Base-by-base conservation (phyloP, 2,888 invertebrate species). In the Pandemis corylana region DNA sequence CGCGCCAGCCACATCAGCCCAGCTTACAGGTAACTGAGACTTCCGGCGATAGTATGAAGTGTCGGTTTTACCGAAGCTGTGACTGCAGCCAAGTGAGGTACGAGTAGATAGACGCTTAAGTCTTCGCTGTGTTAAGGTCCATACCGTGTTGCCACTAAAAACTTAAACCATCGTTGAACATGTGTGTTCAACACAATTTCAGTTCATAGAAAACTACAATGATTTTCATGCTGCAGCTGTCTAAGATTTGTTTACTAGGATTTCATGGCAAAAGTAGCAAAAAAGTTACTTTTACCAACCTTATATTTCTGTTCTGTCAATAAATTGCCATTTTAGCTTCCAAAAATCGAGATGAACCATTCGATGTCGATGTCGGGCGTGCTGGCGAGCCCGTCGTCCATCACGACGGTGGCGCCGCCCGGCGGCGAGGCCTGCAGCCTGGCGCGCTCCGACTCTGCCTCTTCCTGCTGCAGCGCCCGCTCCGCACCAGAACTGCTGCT, bases 401-500 rank as follows among this genome's bases (percentile, higher is more conserved):
- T 90, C 41, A 85, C 89, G 4, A 89, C 92, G 10, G 87, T 85
- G 75, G 83, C 87, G 44, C 85, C 87, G 0, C 79, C 80, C 10
- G 85, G 84, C 3, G 91, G 90, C 4, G 94, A 93, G 78, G 91
- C 91, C 0, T 96, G 96, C 82, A 98, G 97, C 88, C 95, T 99
- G 83, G 97, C 98, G 20, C 95, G 98, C 74, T 99, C 98, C 78
- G 99, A 99, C 91, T 98, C 98, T 80, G 98, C 98, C 7, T 98
- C 98, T 46, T 99, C 98, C 0, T 98, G 98, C 81, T 98, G 98
- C 90, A 99, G 99, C 80, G 96, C 97, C 82, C 96, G 97, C 79
- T 98, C 98, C 10, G 98, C 98, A 41, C 97, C 98, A 67, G 98
- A 99, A 63, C 97, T 99, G 90, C 95, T 99, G 72, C 95, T 99